phyloP scores from a whole-genome alignment of 2,888 invertebrate species.

The Chydorus sphaericus region DNA sequence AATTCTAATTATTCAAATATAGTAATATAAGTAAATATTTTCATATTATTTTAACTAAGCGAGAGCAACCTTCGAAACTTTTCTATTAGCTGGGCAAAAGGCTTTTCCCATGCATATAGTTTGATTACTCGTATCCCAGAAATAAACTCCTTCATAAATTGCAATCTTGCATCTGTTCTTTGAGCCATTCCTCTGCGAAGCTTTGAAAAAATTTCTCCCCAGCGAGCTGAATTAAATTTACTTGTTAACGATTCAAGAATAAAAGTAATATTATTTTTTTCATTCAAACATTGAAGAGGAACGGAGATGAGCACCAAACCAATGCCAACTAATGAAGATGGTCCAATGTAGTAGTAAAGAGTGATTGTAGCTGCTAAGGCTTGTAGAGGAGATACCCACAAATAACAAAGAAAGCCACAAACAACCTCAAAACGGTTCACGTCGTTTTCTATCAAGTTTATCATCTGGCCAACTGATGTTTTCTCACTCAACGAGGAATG shows the following conservation, averaged over 20 bases:
- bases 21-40: no score
- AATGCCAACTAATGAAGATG: conserved; percentile 57
- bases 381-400: conserved; percentile 59
- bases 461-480: conserved; percentile 80
- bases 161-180: conserved; percentile 35
- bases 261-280: no score
- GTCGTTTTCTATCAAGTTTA: conserved; percentile 88
- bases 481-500: conserved; percentile 69
- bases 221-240: conserved; percentile 21
- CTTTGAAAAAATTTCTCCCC: conserved; percentile 29
- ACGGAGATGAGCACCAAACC: conserved; percentile 59
- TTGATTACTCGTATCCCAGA: conserved; percentile 38
- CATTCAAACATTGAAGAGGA: conserved; percentile 77
- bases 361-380: conserved; percentile 63
- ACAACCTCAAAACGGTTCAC: conserved; percentile 84
- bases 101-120: conserved; percentile 41
- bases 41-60: conserved; percentile 15
- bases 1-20: no score
- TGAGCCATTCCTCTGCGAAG: conserved; percentile 33
- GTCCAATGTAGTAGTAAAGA: conserved; percentile 59
- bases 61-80: conserved; percentile 6
- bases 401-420: conserved; percentile 29
- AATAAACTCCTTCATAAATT: conserved; percentile 38
- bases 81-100: conserved; percentile 29
- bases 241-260: no score